A percentile compares a stretch with the other conserved stretches of the same genome.
These are phyloP conservation scores for Ibidorhyncha struthersii DNA, from an alignment of 2,113 vertebrate species.

Conservation along the genomic window DNA sequence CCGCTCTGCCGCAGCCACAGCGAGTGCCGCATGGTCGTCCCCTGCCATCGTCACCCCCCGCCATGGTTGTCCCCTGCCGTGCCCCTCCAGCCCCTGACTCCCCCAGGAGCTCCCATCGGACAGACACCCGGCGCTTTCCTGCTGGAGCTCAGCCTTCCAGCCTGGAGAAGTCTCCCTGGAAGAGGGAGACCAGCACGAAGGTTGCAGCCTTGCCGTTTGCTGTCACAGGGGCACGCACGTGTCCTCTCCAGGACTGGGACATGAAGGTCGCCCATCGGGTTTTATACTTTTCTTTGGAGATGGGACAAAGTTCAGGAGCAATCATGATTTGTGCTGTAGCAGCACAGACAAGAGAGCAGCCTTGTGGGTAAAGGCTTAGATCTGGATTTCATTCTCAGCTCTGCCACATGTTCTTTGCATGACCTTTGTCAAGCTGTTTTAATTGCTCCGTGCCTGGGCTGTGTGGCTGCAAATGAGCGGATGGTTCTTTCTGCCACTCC, in stretches of 20 bases:
- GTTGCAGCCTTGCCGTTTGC: background rate
- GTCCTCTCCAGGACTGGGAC: background rate
- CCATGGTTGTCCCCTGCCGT: rapidly evolving
- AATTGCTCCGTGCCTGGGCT: background rate
- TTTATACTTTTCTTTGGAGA: background rate
- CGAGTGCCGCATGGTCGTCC: rapidly evolving
- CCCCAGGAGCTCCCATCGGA: background rate
- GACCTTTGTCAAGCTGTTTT: background rate
- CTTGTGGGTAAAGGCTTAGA: background rate
- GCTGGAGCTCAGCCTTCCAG: background rate
- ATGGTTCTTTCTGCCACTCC: background rate
- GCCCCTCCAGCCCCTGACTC: background rate
- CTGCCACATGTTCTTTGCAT: background rate
- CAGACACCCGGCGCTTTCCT: background rate
- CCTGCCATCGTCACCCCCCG: no score
- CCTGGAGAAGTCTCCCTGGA: background rate
- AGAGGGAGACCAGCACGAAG: background rate
- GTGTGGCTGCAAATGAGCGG: background rate
- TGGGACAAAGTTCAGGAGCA: background rate
- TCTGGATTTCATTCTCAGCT: background rate
- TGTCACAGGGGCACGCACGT: rapidly evolving
- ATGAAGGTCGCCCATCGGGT: background rate
- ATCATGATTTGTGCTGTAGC: background rate
- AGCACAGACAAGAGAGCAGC: background rate
- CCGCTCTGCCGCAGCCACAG: background rate